Evolutionary conservation across 2,797 vertebrate genomes (phyloP).

Genomic region (Luscinia luscinia): DNA sequence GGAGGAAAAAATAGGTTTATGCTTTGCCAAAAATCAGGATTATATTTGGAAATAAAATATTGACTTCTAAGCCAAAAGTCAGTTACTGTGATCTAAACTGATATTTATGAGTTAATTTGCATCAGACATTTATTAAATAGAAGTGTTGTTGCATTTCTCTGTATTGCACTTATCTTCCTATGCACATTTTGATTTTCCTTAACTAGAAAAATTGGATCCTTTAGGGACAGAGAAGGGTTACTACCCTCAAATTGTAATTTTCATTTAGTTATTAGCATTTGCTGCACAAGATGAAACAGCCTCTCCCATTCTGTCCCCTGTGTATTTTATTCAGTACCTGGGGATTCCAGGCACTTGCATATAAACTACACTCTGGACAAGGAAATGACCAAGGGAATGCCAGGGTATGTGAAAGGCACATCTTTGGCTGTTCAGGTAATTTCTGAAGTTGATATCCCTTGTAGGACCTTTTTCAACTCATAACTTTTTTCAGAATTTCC

Average conservation of each 20-base stretch:
- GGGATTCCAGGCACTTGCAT: neutral
- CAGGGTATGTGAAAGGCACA: neutral
- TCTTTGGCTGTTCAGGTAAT: neutral
- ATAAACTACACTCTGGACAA: fast-evolving
- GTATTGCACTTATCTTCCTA: neutral
- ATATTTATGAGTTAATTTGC: neutral
- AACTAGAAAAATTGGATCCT: neutral
- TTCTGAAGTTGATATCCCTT: neutral
- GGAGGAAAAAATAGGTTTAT: neutral
- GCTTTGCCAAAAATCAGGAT: neutral
- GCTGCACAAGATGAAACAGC: neutral
- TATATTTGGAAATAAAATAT: neutral
- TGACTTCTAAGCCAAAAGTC: neutral
- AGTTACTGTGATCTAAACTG: neutral
- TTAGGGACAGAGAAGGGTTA: neutral
- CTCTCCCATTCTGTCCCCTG: neutral
- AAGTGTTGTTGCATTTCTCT: neutral
- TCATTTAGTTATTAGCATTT: neutral
- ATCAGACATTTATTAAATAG: neutral
- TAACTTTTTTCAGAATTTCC: neutral
- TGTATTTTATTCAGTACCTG: neutral
- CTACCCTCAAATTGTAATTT: neutral
- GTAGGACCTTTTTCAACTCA: neutral
- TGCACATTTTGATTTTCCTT: neutral
- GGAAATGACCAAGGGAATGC: neutral